Percentiles rank a stretch among this genome's conserved stretches.
Evolutionary conservation across 2,888 invertebrate genomes (phyloP).

Genomic region (Pyrrhia umbra): DNA sequence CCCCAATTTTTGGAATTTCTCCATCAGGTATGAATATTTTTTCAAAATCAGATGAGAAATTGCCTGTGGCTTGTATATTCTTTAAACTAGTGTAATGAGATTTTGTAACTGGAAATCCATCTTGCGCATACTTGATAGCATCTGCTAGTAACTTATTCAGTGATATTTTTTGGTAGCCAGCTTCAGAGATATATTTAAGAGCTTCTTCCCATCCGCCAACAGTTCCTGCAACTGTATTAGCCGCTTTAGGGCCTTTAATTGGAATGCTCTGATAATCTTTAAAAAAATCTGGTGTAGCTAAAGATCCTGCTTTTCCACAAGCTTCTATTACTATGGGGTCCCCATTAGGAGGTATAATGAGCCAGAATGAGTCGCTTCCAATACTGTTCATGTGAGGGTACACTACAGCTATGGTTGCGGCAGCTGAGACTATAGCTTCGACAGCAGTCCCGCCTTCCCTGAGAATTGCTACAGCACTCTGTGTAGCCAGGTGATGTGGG

Average conservation of each 20-base stretch:
- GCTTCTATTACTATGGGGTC: conserved; percentile 84
- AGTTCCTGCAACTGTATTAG: conserved; percentile 83
- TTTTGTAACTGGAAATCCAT: conserved; percentile 78
- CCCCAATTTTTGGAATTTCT: conserved; percentile 72
- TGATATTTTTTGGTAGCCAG: conserved; percentile 78
- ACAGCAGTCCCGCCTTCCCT: conserved; percentile 84
- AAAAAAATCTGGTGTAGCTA: conserved; percentile 77
- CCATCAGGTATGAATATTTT: conserved; percentile 73
- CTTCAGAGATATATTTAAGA: conserved; percentile 80
- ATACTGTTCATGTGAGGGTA: conserved; percentile 86
- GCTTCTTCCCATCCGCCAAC: conserved; percentile 86
- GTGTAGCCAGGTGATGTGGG: conserved; percentile 84
- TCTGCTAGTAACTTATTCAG: conserved; percentile 76
- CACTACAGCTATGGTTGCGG: conserved; percentile 83
- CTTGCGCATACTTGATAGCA: conserved; percentile 82
- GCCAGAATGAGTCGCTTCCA: conserved; percentile 85
- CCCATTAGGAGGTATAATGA: conserved; percentile 81
- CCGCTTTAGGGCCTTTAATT: conserved; percentile 77
- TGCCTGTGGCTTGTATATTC: conserved; percentile 27
- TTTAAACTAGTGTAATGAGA: conserved; percentile 63
- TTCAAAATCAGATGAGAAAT: conserved; percentile 66
- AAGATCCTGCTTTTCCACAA: conserved; percentile 81
- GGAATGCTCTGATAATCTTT: conserved; percentile 74
- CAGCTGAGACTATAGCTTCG: conserved; percentile 84
- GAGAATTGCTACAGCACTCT: conserved; percentile 80